Base-by-base conservation (phyloP, 2,888 invertebrate species). In the Tipula unca region DNA sequence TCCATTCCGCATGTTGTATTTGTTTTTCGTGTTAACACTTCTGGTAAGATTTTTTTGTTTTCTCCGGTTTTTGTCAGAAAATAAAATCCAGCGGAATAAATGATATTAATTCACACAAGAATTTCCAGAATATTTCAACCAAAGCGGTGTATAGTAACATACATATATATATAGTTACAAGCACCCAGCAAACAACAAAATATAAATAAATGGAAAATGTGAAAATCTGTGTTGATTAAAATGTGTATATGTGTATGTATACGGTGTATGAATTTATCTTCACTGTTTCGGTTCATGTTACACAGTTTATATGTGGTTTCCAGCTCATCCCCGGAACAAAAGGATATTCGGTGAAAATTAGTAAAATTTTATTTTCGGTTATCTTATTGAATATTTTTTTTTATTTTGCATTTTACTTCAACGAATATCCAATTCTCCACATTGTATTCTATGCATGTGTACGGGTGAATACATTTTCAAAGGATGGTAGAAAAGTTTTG, bases 201-300 rank as follows among this genome's bases (percentile, higher is more conserved):
- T 54, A 48, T 48, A 48, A 48, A 48, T 25, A 25, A 69, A 69
- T 69, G 69, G 69, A 69, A 69, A 69, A 20, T 69, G 69, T 69
- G 20, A 69, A 69, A 69, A 69, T 69, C 69, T 69, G 69, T 69
- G 69, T 69, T 69, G 69, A 69, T 69, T 69, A 69, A 69, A 69
- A 69, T 69, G 69, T 69, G 25, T 20, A 2, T 69, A 13, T 1
- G n/a, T 10, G 69, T 17, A 48, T 17, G 17, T 69, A 69, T 25
- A 69, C 25, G 69, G 25, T 25, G 20, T 69, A 25, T 10, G 69
- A 69, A 69, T 69, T 69, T 69, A 69, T 69, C 69, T 69, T 69
- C 25, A 69, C 25, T 69, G 25, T 69, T 69, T 69, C 13, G 69
- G 69, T 69, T 69, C 69, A 69, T 69, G 69, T 69, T 69, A 69